Conservation (phyloP, 2,797 vertebrate species). For the Epinephelus coioides region DNA sequence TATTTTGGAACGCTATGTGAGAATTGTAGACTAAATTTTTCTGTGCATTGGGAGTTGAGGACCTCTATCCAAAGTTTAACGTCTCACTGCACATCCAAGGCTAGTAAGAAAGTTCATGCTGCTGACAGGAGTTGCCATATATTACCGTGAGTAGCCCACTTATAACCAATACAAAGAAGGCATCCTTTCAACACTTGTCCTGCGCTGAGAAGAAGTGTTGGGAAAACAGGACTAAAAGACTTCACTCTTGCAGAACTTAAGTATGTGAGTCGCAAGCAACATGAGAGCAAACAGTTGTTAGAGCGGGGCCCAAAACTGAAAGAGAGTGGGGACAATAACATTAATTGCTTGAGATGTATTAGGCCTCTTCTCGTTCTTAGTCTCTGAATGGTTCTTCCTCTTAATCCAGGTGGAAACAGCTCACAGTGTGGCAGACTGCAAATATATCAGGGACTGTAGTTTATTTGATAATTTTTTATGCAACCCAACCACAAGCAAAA, state of each 20-base stretch:
- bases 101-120: constrained; percentile 70
- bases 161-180: constrained; percentile 65
- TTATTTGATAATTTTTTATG: not conserved
- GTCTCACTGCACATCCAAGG: constrained; percentile 73
- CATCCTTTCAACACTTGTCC: constrained; percentile 78
- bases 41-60: constrained; percentile 46
- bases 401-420: not conserved
- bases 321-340: constrained; percentile 7
- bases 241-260: constrained; percentile 64
- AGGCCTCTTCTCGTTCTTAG: not conserved
- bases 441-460: not conserved
- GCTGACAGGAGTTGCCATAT: constrained; percentile 81
- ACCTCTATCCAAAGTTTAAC: constrained; percentile 59
- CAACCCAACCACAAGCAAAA: too few species aligned
- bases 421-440: not conserved
- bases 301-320: not conserved
- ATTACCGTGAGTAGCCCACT: constrained; percentile 72
- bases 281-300: constrained; percentile 19
- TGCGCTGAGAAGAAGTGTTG: constrained; percentile 70
- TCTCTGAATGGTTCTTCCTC: not conserved
- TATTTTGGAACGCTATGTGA: constrained; percentile 58
- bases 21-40: constrained; percentile 68
- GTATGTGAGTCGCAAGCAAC: constrained; percentile 40
- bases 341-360: not conserved
- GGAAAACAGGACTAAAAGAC: constrained; percentile 66